Conservation (phyloP, 2,797 vertebrate species). For the Sebastes umbrosus region DNA sequence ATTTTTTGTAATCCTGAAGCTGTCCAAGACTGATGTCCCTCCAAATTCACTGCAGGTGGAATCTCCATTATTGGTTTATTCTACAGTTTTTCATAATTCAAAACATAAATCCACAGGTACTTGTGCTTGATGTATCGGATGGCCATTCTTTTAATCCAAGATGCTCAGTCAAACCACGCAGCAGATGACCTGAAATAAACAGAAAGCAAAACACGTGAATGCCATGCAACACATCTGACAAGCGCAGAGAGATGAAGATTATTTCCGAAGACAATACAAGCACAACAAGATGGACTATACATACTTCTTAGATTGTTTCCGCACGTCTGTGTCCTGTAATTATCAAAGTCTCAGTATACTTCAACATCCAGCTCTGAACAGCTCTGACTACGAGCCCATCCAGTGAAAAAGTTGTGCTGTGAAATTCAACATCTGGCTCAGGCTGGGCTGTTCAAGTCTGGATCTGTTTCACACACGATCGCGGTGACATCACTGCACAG, state of each 20-base stretch:
- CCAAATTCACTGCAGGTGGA: conserved; percentile 56
- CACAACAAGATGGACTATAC: conserved; percentile 5
- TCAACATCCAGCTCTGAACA: neutral
- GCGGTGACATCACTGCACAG: conserved; percentile 79
- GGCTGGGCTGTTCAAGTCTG: conserved; percentile 80
- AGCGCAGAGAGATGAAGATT: neutral
- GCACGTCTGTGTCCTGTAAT: neutral
- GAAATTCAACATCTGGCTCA: conserved; percentile 81
- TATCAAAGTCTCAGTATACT: neutral
- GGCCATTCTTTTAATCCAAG: conserved; percentile 62
- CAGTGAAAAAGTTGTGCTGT: conserved; percentile 31
- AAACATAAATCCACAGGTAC: conserved; percentile 73
- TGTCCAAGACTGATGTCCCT: conserved; percentile 52
- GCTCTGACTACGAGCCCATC: conserved; percentile 33
- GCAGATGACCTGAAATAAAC: conserved; percentile 58
- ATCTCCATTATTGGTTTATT: conserved; percentile 81
- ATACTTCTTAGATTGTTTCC: conserved; percentile 15
- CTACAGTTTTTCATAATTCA: conserved; percentile 72
- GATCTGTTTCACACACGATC: conserved; percentile 80
- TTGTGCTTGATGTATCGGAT: conserved; percentile 63
- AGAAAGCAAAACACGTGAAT: conserved; percentile 36
- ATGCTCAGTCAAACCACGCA: conserved; percentile 19
- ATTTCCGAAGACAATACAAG: conserved; percentile 1
- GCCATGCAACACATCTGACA: conserved; percentile 1
- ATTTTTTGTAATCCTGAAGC: conserved; percentile 49